Evolutionary conservation across 2,797 vertebrate species (phyloP).

Genomic region (Discoglossus pictus): DNA sequence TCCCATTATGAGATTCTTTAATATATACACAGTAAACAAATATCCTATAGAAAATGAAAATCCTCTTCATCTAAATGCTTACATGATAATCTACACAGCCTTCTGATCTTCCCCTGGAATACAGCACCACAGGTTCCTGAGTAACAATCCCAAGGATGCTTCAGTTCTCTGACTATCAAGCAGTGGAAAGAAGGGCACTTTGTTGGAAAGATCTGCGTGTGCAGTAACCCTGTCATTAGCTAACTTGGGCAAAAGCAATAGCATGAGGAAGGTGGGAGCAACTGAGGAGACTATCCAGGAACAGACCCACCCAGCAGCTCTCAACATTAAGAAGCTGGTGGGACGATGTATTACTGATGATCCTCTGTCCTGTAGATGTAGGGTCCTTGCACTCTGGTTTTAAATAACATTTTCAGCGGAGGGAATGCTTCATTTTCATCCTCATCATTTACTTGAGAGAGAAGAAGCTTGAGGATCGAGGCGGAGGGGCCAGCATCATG

Average conservation of each 20-base stretch:
- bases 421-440: not conserved
- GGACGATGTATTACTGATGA: not conserved
- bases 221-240: conserved; percentile 7
- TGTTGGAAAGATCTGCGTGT: not conserved
- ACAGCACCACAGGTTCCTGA: not conserved
- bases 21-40: not conserved
- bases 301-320: not conserved
- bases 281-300: not conserved
- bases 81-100: not conserved
- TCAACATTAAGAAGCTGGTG: not conserved
- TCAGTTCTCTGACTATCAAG: not conserved
- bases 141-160: not conserved
- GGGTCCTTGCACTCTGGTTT: no score
- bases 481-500: conserved; percentile 84
- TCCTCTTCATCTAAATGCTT: not conserved
- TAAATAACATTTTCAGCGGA: no score
- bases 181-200: not conserved
- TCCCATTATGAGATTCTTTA: not conserved
- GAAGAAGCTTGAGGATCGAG: conserved; percentile 79
- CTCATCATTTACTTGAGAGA: conserved; percentile 71
- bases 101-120: not conserved
- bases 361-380: not conserved
- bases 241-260: conserved; percentile 9
- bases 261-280: not conserved
- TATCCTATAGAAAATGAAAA: not conserved